A percentile compares a stretch with the other conserved stretches of the same genome.
Evolutionary conservation across 35 echinoderm and acorn worm genomes (phyloP).

Genomic region (Apostichopus californicus): DNA sequence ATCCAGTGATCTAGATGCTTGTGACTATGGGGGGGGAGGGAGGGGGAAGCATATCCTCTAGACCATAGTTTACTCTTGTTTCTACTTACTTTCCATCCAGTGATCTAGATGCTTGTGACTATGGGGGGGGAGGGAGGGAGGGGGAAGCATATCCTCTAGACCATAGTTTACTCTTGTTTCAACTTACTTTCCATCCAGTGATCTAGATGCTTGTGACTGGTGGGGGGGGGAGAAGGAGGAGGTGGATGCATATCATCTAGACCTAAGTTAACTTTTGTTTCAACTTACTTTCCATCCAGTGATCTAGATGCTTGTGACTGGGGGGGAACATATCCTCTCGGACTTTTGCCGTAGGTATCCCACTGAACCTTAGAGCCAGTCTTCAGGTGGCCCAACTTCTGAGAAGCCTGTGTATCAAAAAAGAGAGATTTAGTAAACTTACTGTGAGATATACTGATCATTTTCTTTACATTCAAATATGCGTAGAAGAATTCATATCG

Average conservation of each 20-base stretch:
- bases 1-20: slow-evolving; percentile 29
- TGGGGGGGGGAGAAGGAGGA: too few relatives aligned
- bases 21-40: not conserved
- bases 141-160: not conserved
- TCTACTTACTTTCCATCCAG: slow-evolving; percentile 42
- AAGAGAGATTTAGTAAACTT: too few relatives aligned
- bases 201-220: slow-evolving; percentile 13
- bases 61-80: too few relatives aligned
- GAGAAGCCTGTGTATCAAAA: not conserved
- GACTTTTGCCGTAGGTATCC: slow-evolving; percentile 3
- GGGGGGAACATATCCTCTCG: not conserved
- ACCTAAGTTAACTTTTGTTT: not conserved
- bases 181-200: slow-evolving; percentile 47
- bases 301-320: slow-evolving; percentile 27
- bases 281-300: slow-evolving; percentile 43
- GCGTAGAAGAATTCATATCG: too few relatives aligned
- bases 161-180: not conserved
- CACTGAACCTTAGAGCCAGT: not conserved
- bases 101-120: slow-evolving; percentile 21
- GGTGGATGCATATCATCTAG: not conserved
- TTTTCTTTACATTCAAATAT: too few relatives aligned
- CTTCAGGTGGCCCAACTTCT: slow-evolving; percentile 8
- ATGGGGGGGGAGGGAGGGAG: too few relatives aligned
- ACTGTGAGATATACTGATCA: too few relatives aligned
- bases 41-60: too few relatives aligned